phyloP scores from a whole-genome alignment of 1,140 invertebrate genomes.

The Drosophila arawakana region DNA sequence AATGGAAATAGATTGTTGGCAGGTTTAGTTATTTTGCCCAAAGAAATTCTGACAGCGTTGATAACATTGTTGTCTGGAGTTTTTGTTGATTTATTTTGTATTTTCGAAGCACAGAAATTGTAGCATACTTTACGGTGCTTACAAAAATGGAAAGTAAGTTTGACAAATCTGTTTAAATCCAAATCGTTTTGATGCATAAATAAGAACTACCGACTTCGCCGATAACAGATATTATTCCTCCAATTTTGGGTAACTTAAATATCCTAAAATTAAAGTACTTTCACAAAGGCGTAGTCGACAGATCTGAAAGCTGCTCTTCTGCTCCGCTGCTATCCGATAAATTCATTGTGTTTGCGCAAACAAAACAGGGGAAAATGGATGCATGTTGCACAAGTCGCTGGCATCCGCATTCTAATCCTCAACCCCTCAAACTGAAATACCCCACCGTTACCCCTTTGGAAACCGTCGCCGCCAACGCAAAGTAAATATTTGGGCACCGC shows the following conservation, averaged over 20 bases:
- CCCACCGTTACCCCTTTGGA: too few relatives aligned
- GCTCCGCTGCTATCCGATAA: background rate
- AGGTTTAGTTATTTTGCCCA: too few relatives aligned
- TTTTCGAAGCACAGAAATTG: background rate
- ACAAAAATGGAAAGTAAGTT: background rate
- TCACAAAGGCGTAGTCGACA: background rate
- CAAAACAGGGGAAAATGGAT: constrained; percentile 49
- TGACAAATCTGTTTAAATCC: too few relatives aligned
- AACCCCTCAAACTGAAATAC: background rate
- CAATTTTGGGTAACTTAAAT: too few relatives aligned
- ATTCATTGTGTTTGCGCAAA: constrained; percentile 48
- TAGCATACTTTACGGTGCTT: background rate
- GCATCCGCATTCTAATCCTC: background rate
- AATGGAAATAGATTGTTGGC: too few relatives aligned
- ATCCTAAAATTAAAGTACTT: background rate
- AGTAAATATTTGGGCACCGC: constrained; percentile 58
- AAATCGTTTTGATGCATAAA: too few relatives aligned
- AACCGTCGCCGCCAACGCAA: constrained; percentile 29
- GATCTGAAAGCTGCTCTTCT: background rate
- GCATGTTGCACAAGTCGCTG: constrained; percentile 43
- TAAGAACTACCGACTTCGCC: too few relatives aligned
- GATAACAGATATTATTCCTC: too few relatives aligned
- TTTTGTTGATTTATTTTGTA: too few relatives aligned
- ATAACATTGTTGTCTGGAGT: too few relatives aligned
- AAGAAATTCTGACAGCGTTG: too few relatives aligned